Evolutionary conservation across 2,888 invertebrate genomes (phyloP).

Genomic region (Megaustenia siamemsis): DNA sequence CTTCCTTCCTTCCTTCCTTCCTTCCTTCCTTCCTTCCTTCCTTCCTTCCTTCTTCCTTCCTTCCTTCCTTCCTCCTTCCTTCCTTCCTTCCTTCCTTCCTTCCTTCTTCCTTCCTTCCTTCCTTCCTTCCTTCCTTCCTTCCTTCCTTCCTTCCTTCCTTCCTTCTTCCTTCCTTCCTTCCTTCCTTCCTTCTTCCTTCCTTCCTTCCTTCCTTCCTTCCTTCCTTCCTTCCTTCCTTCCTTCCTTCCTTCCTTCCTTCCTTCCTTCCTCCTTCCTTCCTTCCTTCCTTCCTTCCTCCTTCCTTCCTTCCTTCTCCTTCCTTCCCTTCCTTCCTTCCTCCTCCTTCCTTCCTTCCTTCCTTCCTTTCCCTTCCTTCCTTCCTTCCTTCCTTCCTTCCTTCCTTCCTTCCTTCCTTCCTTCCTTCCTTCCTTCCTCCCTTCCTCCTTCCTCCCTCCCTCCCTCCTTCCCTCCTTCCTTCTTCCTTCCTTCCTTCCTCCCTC

Average conservation of each 20-base stretch:
- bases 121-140: background rate
- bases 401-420: background rate
- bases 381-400: background rate
- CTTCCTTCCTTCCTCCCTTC: background rate
- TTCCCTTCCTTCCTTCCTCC: background rate
- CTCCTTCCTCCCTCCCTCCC: background rate
- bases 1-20: background rate
- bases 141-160: background rate
- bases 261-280: background rate
- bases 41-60: background rate
- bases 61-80: background rate
- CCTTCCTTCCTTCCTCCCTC: background rate
- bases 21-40: background rate
- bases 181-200: background rate
- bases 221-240: background rate
- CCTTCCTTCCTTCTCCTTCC: background rate
- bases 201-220: background rate
- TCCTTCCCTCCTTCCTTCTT: background rate
- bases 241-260: background rate
- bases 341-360: background rate
- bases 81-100: background rate
- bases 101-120: background rate
- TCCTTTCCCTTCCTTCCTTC: background rate
- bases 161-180: background rate
- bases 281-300: background rate